Base-by-base conservation (phyloP, 2,113 vertebrate genomes). In the Ctenodactylus gundi region DNA sequence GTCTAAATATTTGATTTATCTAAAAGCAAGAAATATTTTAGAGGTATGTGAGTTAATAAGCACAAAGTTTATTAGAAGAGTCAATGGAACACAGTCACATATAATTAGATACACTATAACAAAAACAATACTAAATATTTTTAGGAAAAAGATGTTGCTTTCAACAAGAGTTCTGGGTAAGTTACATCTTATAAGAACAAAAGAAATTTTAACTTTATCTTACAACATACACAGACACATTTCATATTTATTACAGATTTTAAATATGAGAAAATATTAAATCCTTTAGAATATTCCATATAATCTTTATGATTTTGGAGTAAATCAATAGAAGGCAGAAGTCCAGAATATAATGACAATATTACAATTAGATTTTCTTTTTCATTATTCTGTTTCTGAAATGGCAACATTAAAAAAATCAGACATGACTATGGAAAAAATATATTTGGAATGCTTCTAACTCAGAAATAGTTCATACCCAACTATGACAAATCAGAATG, bases 201-300 rank as follows among this genome's bases (percentile, higher is more conserved):
- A 94, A 91, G 84, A n/a, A 88, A 93, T 93, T 27, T 57, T 77
- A 73, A 92, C 80, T 86, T 86, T 76, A 29, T 77, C 62, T 77
- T 25, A 86, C 10, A 62, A 1, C 0, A 6, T 31, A 46, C 29
- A 75, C 34, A 86, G 68, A 93, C 57, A 58, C 60, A 51, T 58
- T 70, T 73, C 31, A 29, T 76, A 39, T 60, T 46, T 55, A 64
- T 27, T 89, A 34, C 58, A 64, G 31, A 53, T 58, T 3, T 64
- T 53, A 89, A 70, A 44, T 77, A 55, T 60, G 41, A 11, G 1
- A 51, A 21, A 55, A 75, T 27, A 39, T 62, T 55, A 27, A 90
- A 80, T 18, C 0, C 20, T 67, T 81, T 44, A 85, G 23, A 57
- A 73, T 78, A 49, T 53, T 58, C 29, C 64, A 83, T 70, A 88